Conservation (phyloP, 2,113 vertebrate genomes). For the Cheirogaleus medius region DNA sequence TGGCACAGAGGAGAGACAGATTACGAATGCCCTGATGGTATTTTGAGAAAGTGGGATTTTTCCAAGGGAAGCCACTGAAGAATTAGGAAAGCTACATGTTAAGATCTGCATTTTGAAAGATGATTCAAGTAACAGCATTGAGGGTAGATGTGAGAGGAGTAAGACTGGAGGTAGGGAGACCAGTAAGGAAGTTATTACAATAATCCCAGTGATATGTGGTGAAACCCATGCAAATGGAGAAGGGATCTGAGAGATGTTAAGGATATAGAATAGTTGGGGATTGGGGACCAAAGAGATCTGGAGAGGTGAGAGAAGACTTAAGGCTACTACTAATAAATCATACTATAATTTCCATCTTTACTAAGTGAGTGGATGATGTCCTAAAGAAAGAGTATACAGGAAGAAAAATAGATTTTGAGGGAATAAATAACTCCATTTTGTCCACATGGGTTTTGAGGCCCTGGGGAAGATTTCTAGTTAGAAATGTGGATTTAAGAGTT, state of each 20-base stretch:
- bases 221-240: neutral
- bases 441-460: neutral
- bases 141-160: neutral
- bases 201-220: neutral
- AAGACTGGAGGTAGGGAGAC: neutral
- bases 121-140: neutral
- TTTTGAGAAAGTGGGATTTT: neutral
- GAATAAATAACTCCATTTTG: neutral
- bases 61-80: neutral
- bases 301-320: neutral
- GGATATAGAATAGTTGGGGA: neutral
- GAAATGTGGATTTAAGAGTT: neutral
- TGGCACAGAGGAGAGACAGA: neutral
- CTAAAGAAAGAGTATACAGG: neutral
- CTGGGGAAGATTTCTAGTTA: neutral
- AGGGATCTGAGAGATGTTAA: neutral
- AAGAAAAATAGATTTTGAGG: neutral
- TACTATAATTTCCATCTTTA: neutral
- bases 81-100: neutral
- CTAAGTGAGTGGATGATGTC: neutral
- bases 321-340: neutral
- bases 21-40: neutral
- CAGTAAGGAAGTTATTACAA: neutral
- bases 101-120: neutral
- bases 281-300: neutral